phyloP scores from a whole-genome alignment of 2,888 invertebrate species.

The Tanypteryx hageni region DNA sequence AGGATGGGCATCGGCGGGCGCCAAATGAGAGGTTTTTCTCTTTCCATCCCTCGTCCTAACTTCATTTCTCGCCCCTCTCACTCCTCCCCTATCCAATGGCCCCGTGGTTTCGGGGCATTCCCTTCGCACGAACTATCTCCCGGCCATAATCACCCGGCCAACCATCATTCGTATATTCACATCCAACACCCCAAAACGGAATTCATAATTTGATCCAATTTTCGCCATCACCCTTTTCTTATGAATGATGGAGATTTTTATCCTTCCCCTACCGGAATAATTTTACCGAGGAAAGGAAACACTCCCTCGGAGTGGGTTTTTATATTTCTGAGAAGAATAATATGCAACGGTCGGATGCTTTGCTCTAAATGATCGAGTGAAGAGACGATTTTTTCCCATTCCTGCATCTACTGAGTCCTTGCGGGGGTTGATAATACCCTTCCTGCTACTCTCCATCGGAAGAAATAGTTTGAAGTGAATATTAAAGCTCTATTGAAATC shows the following conservation, averaged over 20 bases:
- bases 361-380: too few relatives aligned
- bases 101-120: neutral
- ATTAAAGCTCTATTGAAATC: too few relatives aligned
- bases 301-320: too few relatives aligned
- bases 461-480: too few relatives aligned
- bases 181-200: neutral
- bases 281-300: too few relatives aligned
- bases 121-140: neutral
- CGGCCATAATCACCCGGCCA: neutral
- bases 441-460: neutral
- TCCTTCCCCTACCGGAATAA: too few relatives aligned
- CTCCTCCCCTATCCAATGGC: too few relatives aligned
- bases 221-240: neutral
- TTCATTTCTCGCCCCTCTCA: neutral
- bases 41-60: neutral
- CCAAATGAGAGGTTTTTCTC: neutral
- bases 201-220: constrained; percentile 1
- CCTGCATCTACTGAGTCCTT: too few relatives aligned
- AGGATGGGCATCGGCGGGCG: neutral
- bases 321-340: too few relatives aligned
- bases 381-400: too few relatives aligned
- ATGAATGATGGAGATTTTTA: neutral
- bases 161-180: neutral
- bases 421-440: neutral
- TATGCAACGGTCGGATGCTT: too few relatives aligned